Evolutionary conservation across 2,113 vertebrate genomes (phyloP), one percentile per base, ranked within the genome.

Genomic region (Hippopotamus amphibius): DNA sequence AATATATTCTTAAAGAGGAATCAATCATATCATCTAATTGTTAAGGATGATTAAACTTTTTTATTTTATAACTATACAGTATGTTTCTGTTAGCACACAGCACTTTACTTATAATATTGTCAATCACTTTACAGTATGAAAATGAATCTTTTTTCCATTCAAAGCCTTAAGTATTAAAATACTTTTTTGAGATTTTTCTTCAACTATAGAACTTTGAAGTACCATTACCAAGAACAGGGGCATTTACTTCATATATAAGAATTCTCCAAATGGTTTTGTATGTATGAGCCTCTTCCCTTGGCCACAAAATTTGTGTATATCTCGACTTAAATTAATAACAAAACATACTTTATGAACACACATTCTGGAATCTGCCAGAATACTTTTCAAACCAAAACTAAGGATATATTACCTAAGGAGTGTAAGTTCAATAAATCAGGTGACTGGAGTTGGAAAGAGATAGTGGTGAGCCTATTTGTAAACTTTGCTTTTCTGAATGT

Each of bases 401-500:
- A 15, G 61, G 77, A 43, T 76, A 30, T 69, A 14, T 88, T 83
- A 94, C 79, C 15, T 59, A 48, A 96, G 61, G 95, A 97, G 87
- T 92, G 7, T 61, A 80, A 96, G 93, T 85, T 79, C 91, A 96
- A 88, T 88, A 71, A 82, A 88, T 90, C 93, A 92, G 87, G 86
- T 71, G 89, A 48, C 65, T 95, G 12, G 88, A 90, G 57, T 17
- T 95, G 65, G 87, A 88, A 90, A 85, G 68, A 80, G 77, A 93
- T 92, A 85, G 97, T 93, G 41, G 96, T 96, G 96, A 97, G 97
- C 95, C 97, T 98, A 7, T 98, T 98, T 98, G 98, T 98, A 98
- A 99, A 99, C 98, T 98, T 87, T 98, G 97, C 97, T 92, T 97
- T 98, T 98, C 95, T 98, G 57, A 97, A 94, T 98, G 98, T 98